Conservation (phyloP, 2,888 invertebrate genomes). For the Tenthredo notha region DNA sequence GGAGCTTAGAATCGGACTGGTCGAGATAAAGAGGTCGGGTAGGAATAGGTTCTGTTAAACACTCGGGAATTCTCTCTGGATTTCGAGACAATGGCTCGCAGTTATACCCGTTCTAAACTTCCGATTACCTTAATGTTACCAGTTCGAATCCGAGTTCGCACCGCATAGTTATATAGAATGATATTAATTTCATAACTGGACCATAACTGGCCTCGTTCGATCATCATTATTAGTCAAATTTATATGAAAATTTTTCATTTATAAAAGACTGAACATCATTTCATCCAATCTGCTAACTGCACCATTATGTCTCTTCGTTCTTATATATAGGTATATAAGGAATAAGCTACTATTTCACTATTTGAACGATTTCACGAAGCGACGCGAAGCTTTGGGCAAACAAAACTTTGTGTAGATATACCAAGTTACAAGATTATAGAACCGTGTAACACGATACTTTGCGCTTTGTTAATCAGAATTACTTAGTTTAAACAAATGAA, state of each 20-base stretch:
- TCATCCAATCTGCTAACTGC: neutral
- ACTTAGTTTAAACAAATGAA: neutral
- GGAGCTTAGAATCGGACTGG: constrained; percentile 40
- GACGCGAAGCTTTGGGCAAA: neutral
- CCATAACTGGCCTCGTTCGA: neutral
- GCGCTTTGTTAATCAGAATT: constrained; percentile 5
- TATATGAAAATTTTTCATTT: neutral
- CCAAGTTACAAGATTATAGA: neutral
- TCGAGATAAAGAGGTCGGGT: constrained; percentile 45
- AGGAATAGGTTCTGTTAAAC: constrained; percentile 44
- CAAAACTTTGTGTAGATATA: neutral
- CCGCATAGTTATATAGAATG: constrained; percentile 12
- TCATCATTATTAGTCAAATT: neutral
- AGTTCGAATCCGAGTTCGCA: constrained; percentile 15
- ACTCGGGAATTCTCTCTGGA: constrained; percentile 45
- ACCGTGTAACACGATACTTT: constrained; percentile 17
- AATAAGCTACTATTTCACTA: neutral
- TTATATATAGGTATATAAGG: neutral
- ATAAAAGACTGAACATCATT: neutral
- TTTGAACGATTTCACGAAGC: neutral
- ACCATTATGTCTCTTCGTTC: neutral
- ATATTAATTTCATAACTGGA: constrained; percentile 32
- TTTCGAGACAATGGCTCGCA: constrained; percentile 49
- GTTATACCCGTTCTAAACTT: constrained; percentile 48
- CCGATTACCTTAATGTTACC: constrained; percentile 47